Evolutionary conservation across 2,797 vertebrate genomes (phyloP).

Genomic region (Girardinus metallicus): DNA sequence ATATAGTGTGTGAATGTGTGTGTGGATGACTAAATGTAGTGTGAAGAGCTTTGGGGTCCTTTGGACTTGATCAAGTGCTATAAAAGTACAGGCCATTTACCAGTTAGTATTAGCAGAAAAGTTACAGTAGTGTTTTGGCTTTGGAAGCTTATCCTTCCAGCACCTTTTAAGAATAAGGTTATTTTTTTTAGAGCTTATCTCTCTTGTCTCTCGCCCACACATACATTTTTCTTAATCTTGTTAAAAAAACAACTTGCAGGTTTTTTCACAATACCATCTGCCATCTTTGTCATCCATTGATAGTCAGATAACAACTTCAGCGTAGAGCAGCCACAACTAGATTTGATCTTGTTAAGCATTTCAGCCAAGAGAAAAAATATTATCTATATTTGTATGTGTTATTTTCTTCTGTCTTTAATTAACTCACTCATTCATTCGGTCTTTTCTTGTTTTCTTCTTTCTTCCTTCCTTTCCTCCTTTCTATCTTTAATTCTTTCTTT

Average conservation of each 20-base stretch:
- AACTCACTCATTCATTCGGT: no score
- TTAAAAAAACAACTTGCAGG: not conserved
- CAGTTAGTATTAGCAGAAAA: not conserved
- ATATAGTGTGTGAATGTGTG: no score
- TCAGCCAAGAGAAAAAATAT: not conserved
- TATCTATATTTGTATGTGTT: not conserved
- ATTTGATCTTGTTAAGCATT: not conserved
- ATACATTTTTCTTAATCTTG: not conserved
- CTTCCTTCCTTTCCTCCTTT: no score
- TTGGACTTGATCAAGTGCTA: no score
- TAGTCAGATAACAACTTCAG: not conserved
- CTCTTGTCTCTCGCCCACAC: not conserved
- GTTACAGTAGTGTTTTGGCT: constrained; percentile 1
- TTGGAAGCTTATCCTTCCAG: not conserved
- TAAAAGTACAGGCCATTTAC: no score
- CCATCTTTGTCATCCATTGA: not conserved
- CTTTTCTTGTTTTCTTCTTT: no score
- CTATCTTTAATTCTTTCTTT: no score
- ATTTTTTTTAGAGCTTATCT: not conserved
- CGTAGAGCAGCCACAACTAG: not conserved
- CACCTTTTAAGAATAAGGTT: not conserved
- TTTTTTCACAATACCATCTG: not conserved
- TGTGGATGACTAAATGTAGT: no score
- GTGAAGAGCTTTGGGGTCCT: no score
- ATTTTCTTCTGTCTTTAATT: no score